Conservation (phyloP, 2,113 vertebrate species). For the Bubalus kerabau region DNA sequence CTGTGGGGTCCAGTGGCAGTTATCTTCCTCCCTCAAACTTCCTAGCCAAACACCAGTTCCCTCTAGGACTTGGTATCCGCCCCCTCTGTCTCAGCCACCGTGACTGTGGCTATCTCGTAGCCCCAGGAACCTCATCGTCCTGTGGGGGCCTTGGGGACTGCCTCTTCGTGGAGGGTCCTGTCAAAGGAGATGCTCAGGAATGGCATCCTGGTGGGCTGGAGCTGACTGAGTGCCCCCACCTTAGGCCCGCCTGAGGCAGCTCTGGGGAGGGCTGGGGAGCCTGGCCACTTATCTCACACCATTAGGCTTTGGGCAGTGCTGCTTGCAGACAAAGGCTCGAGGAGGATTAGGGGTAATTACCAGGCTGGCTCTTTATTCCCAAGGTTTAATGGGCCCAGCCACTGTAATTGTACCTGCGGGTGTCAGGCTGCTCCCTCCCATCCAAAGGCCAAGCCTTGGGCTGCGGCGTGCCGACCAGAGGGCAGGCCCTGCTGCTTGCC, state of each 20-base stretch:
- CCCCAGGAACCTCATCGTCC: not conserved
- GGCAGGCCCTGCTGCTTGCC: not conserved
- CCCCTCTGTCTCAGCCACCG: not conserved
- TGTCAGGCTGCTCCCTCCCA: constrained; percentile 58
- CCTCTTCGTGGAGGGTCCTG: constrained; percentile 66
- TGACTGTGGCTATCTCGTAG: not conserved
- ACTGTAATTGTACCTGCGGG: constrained; percentile 83
- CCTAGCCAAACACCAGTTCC: not conserved
- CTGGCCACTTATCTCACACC: constrained; percentile 75
- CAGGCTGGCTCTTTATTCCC: constrained; percentile 80
- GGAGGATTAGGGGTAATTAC: constrained; percentile 90
- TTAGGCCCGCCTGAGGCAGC: constrained; percentile 76
- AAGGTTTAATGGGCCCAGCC: constrained; percentile 82
- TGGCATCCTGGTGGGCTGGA: constrained; percentile 78
- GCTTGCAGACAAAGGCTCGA: constrained; percentile 88
- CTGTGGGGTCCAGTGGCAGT: not conserved
- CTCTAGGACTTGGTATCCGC: not conserved
- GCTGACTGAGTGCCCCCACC: not conserved
- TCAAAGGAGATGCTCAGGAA: constrained; percentile 78
- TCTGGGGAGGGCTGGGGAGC: constrained; percentile 63
- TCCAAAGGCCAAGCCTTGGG: constrained; percentile 47
- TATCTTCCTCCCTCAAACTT: not conserved
- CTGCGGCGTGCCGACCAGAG: constrained; percentile 45
- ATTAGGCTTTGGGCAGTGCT: constrained; percentile 84
- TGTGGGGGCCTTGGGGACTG: not conserved